phyloP scores from a whole-genome alignment of 2,113 vertebrate genomes.

The Heterotis niloticus region DNA sequence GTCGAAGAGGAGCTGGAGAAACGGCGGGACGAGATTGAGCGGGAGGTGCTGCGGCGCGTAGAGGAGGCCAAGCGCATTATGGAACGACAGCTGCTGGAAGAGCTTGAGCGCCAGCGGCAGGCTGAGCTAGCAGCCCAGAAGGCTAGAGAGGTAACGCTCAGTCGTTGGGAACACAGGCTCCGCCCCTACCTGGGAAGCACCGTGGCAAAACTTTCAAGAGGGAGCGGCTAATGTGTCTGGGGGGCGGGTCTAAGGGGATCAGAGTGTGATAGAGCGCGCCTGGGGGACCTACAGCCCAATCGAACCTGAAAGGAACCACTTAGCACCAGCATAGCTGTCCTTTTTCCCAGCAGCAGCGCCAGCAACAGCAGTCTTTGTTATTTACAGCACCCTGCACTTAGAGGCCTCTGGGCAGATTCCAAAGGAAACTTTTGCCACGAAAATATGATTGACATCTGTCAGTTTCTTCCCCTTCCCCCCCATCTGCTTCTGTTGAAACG shows the following conservation, averaged over 20 bases:
- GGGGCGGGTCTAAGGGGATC: background rate
- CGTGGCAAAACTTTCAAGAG: slow-evolving; percentile 83
- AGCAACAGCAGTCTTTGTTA: background rate
- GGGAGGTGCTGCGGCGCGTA: slow-evolving; percentile 93
- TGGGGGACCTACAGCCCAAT: background rate
- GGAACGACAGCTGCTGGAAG: slow-evolving; percentile 99
- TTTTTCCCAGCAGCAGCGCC: too few species aligned
- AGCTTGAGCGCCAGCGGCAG: slow-evolving; percentile 97
- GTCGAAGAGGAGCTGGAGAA: slow-evolving; percentile 98
- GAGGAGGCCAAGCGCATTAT: slow-evolving; percentile 99
- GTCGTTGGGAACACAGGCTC: slow-evolving; percentile 95
- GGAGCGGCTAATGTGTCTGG: slow-evolving; percentile 38
- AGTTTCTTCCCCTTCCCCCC: slow-evolving; percentile 12
- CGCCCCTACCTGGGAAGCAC: slow-evolving; percentile 34
- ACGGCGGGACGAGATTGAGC: slow-evolving; percentile 96
- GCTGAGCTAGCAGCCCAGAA: slow-evolving; percentile 95
- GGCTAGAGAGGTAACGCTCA: slow-evolving; percentile 99
- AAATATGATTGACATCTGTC: slow-evolving; percentile 53
- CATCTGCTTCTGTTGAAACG: slow-evolving; percentile 9
- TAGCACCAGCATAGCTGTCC: background rate
- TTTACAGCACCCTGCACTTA: background rate
- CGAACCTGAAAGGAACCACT: background rate
- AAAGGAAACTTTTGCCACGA: slow-evolving; percentile 85
- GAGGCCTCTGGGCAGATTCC: slow-evolving; percentile 2
- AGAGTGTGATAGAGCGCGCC: background rate